Conservation (phyloP, 2,888 invertebrate genomes). For the Heliconius charithonia region DNA sequence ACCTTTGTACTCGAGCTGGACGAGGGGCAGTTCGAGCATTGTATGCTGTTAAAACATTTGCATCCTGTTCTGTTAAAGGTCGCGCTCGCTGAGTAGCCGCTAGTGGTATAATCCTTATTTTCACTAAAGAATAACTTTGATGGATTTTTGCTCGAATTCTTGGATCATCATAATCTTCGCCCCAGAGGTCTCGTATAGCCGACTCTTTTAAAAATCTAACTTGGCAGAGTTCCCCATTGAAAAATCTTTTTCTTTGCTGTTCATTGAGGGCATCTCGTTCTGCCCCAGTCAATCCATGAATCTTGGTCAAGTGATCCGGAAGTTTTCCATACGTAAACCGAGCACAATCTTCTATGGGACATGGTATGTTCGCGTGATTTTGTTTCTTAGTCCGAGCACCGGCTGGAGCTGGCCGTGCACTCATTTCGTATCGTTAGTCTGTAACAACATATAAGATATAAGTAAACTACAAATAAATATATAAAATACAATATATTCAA, state of each 20-base stretch:
- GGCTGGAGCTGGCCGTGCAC: conserved; percentile 62
- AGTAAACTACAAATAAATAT: neutral
- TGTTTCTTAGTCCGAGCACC: conserved; percentile 78
- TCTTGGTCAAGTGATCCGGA: conserved; percentile 80
- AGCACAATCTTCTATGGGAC: conserved; percentile 81
- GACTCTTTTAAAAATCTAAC: conserved; percentile 79
- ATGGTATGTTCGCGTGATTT: conserved; percentile 82
- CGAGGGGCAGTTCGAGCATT: conserved; percentile 79
- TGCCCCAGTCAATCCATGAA: conserved; percentile 78
- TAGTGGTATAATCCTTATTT: conserved; percentile 79
- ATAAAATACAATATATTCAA: neutral
- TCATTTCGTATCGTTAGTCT: conserved; percentile 55
- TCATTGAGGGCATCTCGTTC: conserved; percentile 80
- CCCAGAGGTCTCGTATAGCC: conserved; percentile 81
- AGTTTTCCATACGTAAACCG: conserved; percentile 81
- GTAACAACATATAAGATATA: conserved; percentile 52
- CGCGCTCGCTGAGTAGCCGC: conserved; percentile 76
- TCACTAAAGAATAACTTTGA: conserved; percentile 79
- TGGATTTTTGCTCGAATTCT: conserved; percentile 78
- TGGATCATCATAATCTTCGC: conserved; percentile 78
- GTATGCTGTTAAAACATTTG: conserved; percentile 80
- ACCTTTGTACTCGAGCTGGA: conserved; percentile 70
- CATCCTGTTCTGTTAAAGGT: conserved; percentile 80
- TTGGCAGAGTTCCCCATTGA: conserved; percentile 82
- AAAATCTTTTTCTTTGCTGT: conserved; percentile 79